phyloP scores from a whole-genome alignment of 2,797 vertebrate species.

The Phyllotis vaccarum region DNA sequence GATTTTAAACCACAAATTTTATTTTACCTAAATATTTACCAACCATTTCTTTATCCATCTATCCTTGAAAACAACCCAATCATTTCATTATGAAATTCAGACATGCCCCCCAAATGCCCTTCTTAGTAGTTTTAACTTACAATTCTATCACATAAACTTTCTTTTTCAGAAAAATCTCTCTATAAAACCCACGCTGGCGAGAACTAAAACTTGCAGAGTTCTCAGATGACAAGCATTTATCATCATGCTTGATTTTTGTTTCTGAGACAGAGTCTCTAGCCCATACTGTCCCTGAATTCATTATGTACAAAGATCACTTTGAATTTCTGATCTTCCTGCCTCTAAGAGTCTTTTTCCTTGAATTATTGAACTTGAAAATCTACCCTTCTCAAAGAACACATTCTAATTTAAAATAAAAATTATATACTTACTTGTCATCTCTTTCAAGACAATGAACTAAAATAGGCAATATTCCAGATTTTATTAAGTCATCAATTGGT shows the following conservation, averaged over 20 bases:
- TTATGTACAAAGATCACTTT: neutral
- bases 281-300: neutral
- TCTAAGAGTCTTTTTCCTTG: neutral
- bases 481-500: conserved; percentile 99
- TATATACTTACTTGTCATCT: conserved; percentile 97
- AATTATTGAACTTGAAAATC: conserved; percentile 55
- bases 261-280: neutral
- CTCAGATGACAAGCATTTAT: neutral
- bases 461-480: conserved; percentile 99
- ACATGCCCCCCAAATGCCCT: neutral
- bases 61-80: neutral
- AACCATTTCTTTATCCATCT: neutral
- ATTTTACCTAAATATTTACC: conserved; percentile 10
- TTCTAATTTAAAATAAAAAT: conserved; percentile 31
- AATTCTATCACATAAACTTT: neutral
- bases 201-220: neutral
- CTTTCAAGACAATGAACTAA: conserved; percentile 99
- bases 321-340: neutral
- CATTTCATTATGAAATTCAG: conserved; percentile 30
- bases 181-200: neutral
- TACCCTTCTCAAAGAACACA: conserved; percentile 17
- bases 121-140: conserved; percentile 35
- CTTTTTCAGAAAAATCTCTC: neutral
- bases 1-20: conserved; percentile 47
- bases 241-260: neutral